Base-by-base conservation (phyloP, 1,140 invertebrate genomes). In the Meloidogyne floridensis region DNA sequence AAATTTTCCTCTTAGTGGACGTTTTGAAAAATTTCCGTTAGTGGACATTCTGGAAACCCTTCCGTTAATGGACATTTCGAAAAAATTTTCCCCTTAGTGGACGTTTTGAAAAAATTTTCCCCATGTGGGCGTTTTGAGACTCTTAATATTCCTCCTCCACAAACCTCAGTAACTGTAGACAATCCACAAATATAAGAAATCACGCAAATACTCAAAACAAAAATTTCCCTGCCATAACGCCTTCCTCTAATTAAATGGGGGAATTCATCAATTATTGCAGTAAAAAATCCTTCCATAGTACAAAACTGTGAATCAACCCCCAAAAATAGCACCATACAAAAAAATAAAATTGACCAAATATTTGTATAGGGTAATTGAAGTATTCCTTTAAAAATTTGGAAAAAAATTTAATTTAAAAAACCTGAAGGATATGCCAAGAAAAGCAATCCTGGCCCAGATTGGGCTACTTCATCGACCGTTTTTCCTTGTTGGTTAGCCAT, bases 221-320 rank as follows among this genome's bases (percentile, higher is more conserved):
- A 98, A 43, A 95, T 90, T 92, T 98, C 96, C 75, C 95, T 92
- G 8, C 96, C 92, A 10, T 94, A 91, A 85, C 94, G 93, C 47
- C 81, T 73, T 42, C 76, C 72, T 72, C 89, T 81, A 42, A 91
- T 81, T 15, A 86, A 71, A n/a, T 86, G 81, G 7, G 96, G 96
- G 94, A 95, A 98, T 91, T 98, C 96, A 90, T 98, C 96, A 69
- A 97, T 93, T 90, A 97, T 94, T 0, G 96, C 96, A 0, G 95
- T 98, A 86, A 98, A 95, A 88, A 98, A 97, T 15, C 96, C 96
- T 92, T 98, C 96, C 93, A 98, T 95, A 10, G 96, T 98, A 88
- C 96, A 98, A 91, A 98, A 98, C 93, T 93, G 93, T 71, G 95
- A 97, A 91, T 98, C 97, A 72, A 98, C 92, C 32, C 96, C 97